Base-by-base conservation (phyloP, 2,888 invertebrate genomes). In the Dysmachus trigonus region DNA sequence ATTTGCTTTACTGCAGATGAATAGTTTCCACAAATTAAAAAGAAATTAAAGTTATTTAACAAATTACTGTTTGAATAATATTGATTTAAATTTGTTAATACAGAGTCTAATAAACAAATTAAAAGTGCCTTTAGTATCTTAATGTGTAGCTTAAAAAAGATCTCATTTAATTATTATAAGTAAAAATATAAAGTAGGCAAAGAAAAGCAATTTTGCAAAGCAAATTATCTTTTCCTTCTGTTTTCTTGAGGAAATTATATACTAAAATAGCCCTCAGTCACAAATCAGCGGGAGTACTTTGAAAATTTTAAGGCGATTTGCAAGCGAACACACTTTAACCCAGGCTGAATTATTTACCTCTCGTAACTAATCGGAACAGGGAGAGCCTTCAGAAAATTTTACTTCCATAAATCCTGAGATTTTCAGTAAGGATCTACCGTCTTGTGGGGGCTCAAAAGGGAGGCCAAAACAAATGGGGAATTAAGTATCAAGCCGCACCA, bases 401-500 rank as follows among this genome's bases (percentile, higher is more conserved):
- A 33, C 76, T 76, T 35, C 22, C 35, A 76, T 76, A 76, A 76
- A 38, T 76, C 76, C 35, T 35, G 35, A 76, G 38, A 76, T 62
- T 62, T 62, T 38, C 76, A 76, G 33, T 22, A 38, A 76, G 38
- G 38, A 22, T 10, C 18, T 5, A 31, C 2, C 38, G n/a, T 18
- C 18, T 35, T n/a, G 22, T 22, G 74, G 15, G 74, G 15, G 74
- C 74, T 18, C 31, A 74, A 35, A 38, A 38, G 76, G 33, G 76
- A 76, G 22, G 22, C 76, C 76, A 8, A 38, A 76, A 76, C 76
- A 76, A 76, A 76, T 76, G 76, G 76, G 38, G 76, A 76, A 76
- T 76, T 76, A 76, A 76, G 35, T 62, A 62, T 38, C 18, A 38
- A n/a, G 7, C 76, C 41, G 38, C 22, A 76, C 38, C 38, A 35